phyloP scores from a whole-genome alignment of 2,888 invertebrate species.

The Hyles lineata region DNA sequence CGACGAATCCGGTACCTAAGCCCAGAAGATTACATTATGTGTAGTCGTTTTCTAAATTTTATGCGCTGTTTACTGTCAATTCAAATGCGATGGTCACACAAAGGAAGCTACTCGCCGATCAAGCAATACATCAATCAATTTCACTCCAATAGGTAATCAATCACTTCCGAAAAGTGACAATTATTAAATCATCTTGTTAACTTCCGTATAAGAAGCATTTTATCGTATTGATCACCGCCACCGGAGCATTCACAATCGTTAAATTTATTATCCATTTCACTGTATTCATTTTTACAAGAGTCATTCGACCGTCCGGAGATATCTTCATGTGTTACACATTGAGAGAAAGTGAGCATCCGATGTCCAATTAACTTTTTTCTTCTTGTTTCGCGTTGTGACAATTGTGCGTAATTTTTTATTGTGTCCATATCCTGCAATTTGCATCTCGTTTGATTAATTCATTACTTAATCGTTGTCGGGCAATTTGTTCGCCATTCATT shows the following conservation, averaged over 20 bases:
- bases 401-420: slow-evolving; percentile 30
- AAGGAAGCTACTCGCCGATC: neutral
- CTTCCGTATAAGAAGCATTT: neutral
- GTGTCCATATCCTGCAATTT: slow-evolving; percentile 39
- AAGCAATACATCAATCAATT: slow-evolving; percentile 17
- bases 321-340: slow-evolving; percentile 41
- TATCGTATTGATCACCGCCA: slow-evolving; percentile 20
- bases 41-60: no score
- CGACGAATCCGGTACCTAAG: no score
- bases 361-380: slow-evolving; percentile 64
- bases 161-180: slow-evolving; percentile 13
- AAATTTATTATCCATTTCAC: slow-evolving; percentile 29
- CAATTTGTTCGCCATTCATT: slow-evolving; percentile 2
- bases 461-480: slow-evolving; percentile 31
- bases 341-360: slow-evolving; percentile 63
- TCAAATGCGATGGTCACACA: neutral
- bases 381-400: slow-evolving; percentile 44
- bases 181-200: slow-evolving; percentile 23
- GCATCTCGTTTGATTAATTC: slow-evolving; percentile 45
- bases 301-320: slow-evolving; percentile 28
- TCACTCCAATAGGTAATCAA: slow-evolving; percentile 10
- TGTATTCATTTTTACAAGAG: slow-evolving; percentile 29
- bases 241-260: slow-evolving; percentile 27
- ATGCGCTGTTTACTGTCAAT: no score
- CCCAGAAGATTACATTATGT: no score